Evolutionary conservation across 2,888 invertebrate species (phyloP).

Genomic region (Junonia oenone): DNA sequence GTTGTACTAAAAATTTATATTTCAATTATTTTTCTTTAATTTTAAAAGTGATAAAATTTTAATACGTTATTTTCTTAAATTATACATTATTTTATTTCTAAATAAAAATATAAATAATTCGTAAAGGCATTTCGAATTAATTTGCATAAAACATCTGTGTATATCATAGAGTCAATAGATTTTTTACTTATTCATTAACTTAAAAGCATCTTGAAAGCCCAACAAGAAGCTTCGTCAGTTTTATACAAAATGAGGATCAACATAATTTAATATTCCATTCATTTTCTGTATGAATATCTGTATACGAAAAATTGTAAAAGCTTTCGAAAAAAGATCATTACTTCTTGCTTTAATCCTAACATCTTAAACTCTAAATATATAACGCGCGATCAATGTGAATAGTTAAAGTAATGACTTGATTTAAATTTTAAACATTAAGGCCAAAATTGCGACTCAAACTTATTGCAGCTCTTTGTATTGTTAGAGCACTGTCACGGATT

Average conservation of each 20-base stretch:
- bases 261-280: slow-evolving; percentile 78
- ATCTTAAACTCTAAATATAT: slow-evolving; percentile 3
- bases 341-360: slow-evolving; percentile 21
- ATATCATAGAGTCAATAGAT: slow-evolving; percentile 59
- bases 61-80: too few species aligned
- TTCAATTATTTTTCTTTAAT: too few species aligned
- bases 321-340: slow-evolving; percentile 42
- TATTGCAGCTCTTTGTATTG: too few species aligned
- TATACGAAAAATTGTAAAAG: slow-evolving; percentile 56
- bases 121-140: slow-evolving; percentile 17
- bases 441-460: too few species aligned
- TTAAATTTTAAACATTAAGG: background rate
- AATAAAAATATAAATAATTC: slow-evolving; percentile 3
- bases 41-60: too few species aligned
- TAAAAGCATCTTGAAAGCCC: slow-evolving; percentile 76
- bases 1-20: too few species aligned
- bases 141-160: slow-evolving; percentile 24
- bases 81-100: background rate
- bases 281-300: slow-evolving; percentile 71
- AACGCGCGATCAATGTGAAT: background rate
- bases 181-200: slow-evolving; percentile 75
- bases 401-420: background rate
- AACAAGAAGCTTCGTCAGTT: slow-evolving; percentile 75
- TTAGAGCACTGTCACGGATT: too few species aligned
- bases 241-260: slow-evolving; percentile 68